These are phyloP conservation scores for Remorina albescens DNA, from an alignment of 2,797 vertebrate genomes.

Conservation along the genomic window DNA sequence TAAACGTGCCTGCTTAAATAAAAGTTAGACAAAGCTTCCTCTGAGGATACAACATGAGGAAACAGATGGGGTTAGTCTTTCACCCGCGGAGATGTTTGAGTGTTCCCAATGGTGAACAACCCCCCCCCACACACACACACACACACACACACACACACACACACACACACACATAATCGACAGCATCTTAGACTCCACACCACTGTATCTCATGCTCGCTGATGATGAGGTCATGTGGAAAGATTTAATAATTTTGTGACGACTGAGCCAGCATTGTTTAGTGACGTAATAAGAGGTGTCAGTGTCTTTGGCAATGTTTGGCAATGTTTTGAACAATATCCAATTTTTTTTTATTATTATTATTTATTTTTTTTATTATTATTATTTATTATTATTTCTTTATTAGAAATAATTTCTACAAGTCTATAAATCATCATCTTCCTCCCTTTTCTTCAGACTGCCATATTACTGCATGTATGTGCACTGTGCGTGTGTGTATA, in stretches of 20 bases:
- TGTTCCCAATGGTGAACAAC: conserved; percentile 30
- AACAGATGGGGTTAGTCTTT: conserved; percentile 46
- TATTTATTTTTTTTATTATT: too few relatives aligned
- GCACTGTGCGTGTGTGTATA: too few relatives aligned
- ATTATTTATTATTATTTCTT: too few relatives aligned
- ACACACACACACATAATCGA: too few relatives aligned
- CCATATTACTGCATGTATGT: not conserved
- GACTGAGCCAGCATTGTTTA: conserved; percentile 3
- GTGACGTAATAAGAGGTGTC: conserved; percentile 38
- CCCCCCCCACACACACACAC: conserved; percentile 41
- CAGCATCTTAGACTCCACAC: conserved; percentile 25
- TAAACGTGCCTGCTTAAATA: conserved; percentile 23
- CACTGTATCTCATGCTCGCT: conserved; percentile 32
- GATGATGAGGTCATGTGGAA: conserved; percentile 43
- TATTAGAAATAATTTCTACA: not conserved
- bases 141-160: too few relatives aligned
- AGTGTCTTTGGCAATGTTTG: not conserved
- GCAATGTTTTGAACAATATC: not conserved
- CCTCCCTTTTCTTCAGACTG: not conserved
- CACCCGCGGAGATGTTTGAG: conserved; percentile 22
- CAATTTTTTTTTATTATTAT: too few relatives aligned
- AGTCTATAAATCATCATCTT: not conserved
- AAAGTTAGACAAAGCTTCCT: conserved; percentile 23
- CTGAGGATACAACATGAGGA: conserved; percentile 26
- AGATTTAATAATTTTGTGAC: conserved; percentile 46